Base-by-base conservation (phyloP, 2,797 vertebrate genomes). In the Pteronotus mesoamericanus region DNA sequence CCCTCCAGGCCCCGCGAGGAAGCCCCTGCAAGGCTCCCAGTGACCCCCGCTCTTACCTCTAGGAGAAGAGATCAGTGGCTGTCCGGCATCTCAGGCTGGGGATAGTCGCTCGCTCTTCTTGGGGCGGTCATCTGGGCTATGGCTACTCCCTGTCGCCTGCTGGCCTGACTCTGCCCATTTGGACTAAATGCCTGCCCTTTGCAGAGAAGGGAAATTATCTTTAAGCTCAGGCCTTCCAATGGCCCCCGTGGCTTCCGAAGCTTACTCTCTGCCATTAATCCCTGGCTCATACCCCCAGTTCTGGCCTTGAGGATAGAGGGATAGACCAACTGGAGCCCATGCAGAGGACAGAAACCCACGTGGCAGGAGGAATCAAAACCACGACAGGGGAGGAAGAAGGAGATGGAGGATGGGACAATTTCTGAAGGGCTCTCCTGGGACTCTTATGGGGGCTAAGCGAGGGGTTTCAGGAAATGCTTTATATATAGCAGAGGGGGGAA, bases 241-340 rank as follows among this genome's bases (percentile, higher is more conserved):
- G 14, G 88, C 44, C 92, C 86, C 75, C 3, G 32, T 85, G 87
- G 95, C 95, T 66, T 69, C 93, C 9, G 78, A 53, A 72, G 95
- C 93, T 93, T 94, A 86, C 72, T 44, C 57, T n/a, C 75, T 75
- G 86, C 48, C 82, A 44, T 85, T 97, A 96, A 97, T 97, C 97
- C 96, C 89, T 80, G 24, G 18, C 53, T 96, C 83, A 16, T 7
- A 42, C n/a, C 24, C 85, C 88, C 26, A 6, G 39, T 53, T 86
- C 88, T 78, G 87, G 84, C 93, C 87, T 93, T 2, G 32, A 42
- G 86, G 87, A 84, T 18, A 48, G 83, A 95, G 89, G 69, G 61
- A 71, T 4, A 46, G 78, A 44, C 48, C 82, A 44, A 53, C 24
- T 22, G 16, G 75, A 80, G 68, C 46, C 39, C n/a, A 8, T 0